These are phyloP conservation scores for Typhlomys cinereus DNA, from an alignment of 2,113 vertebrate species.

Conservation along the genomic window DNA sequence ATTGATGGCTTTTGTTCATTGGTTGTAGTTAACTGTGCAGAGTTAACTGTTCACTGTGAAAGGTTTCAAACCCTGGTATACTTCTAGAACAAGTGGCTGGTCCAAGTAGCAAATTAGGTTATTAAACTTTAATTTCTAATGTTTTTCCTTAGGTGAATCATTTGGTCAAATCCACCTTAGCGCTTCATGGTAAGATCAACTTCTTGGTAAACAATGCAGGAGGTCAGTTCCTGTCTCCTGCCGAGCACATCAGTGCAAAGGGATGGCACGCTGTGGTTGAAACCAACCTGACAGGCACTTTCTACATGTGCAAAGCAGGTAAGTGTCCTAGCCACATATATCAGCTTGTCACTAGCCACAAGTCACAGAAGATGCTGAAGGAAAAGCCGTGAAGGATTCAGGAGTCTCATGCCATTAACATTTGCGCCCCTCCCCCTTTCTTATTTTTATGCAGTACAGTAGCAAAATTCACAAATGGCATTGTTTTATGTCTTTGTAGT, in stretches of 20 bases:
- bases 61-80: background rate
- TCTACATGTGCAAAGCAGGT: conserved; percentile 95
- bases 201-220: conserved; percentile 97
- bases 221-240: conserved; percentile 90
- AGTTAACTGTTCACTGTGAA: background rate
- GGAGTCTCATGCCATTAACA: background rate
- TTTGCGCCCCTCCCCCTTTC: background rate
- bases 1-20: background rate
- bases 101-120: background rate
- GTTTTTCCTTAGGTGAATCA: conserved; percentile 88
- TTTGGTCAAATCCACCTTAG: conserved; percentile 89
- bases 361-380: background rate
- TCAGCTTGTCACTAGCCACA: background rate
- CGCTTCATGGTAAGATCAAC: conserved; percentile 88
- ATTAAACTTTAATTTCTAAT: conserved; percentile 29
- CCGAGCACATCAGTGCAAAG: conserved; percentile 89
- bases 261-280: conserved; percentile 97
- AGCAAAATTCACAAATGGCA: background rate
- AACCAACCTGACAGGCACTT: conserved; percentile 97
- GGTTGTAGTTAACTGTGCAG: background rate
- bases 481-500: background rate
- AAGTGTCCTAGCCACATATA: conserved; percentile 1
- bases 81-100: background rate
- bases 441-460: background rate
- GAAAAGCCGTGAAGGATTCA: background rate